Base-by-base conservation (phyloP, 1,140 invertebrate species). In the Protaetia brevitarsis region DNA sequence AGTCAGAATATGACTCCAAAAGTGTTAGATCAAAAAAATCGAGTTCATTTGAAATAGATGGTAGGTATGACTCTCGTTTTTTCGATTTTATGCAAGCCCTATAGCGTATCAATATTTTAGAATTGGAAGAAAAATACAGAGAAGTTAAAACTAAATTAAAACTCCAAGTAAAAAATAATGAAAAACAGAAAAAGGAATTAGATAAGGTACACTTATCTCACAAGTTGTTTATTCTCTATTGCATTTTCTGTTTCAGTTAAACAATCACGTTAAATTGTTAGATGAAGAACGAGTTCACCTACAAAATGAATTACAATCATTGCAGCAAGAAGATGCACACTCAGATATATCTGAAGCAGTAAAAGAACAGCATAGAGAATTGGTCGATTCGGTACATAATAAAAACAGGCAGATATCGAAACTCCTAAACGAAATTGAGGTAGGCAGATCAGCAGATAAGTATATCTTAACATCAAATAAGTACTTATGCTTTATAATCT, bases 341-440 rank as follows among this genome's bases (percentile, higher is more conserved):
- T 84, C 82, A 4, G 82, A 83, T 71, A 71, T 80, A 8, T 76
- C 75, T 0, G 75, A 76, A 66, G 69, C 65, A 4, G 59, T 69
- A 3, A 72, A 71, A 57, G 64, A 72, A 23, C 58, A 79, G 77
- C 56, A 78, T 76, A 79, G 78, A 41, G 80, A 85, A 66, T 72
- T 86, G 16, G 79, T 83, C 66, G 82, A 85, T 65, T 76, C 81
- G 57, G 69, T 87, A 5, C 78, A 82, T 31, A 80, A 81, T 63
- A 89, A 88, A 75, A 89, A 88, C 76, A 83, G 82, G 69, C 88
- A 90, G 71, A 88, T 90, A 19, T 83, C 83, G 64, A 85, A 86
- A 72, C 76, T 90, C 2, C 76, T 89, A 27, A 74, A 74, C 51
- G 88, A 90, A 73, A 80, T 89, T 41, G 86, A 89, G 76, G 41